Base-by-base conservation (phyloP, 2,113 vertebrate species). In the Tachuris rubrigastra region DNA sequence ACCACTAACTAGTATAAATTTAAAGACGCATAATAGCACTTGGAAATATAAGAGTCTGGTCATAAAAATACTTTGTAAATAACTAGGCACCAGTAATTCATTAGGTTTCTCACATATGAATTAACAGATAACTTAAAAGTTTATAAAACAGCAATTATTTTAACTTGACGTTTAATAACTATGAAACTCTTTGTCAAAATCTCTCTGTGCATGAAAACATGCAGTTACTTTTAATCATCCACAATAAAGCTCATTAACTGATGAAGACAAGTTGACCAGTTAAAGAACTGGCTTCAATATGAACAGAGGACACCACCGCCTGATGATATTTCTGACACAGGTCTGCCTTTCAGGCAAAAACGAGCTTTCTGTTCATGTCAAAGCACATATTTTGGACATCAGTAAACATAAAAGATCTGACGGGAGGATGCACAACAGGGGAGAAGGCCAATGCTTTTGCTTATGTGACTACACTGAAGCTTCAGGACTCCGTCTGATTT, bases 91-190 rank as follows among this genome's bases (percentile, higher is more conserved):
- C 74, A 76, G 42, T 59, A 86, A 71, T 59, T 50, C 33, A 47
- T 60, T 67, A 56, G 28, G 33, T 49, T 93, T 92, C 55, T 56
- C 79, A 59, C 62, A 74, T 11, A 39, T 52, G 35, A 79, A 78
- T 81, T 50, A 86, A 62, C 31, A 72, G 35, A 56, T 30, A 41
- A 76, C 49, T 42, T 74, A 7, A 0, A 79, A 2, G 22, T 63
- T 93, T 93, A 86, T 80, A 63, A 91, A 90, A 67, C 5, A 9
- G 66, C 31, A 85, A 56, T 84, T 95, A 66, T 56, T 92, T 90
- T 86, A 62, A 86, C 59, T 75, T 44, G 60, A 60, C 27, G 2
- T 69, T 93, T 90, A 91, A 49, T 52, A 91, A 80, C 28, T 71
- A 44, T 20, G 27, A 78, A 88, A 91, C 66, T 10, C 82, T 90